These are phyloP conservation scores for Lithophane semibrunnea DNA, from an alignment of 2,888 invertebrate genomes.

Conservation along the genomic window DNA sequence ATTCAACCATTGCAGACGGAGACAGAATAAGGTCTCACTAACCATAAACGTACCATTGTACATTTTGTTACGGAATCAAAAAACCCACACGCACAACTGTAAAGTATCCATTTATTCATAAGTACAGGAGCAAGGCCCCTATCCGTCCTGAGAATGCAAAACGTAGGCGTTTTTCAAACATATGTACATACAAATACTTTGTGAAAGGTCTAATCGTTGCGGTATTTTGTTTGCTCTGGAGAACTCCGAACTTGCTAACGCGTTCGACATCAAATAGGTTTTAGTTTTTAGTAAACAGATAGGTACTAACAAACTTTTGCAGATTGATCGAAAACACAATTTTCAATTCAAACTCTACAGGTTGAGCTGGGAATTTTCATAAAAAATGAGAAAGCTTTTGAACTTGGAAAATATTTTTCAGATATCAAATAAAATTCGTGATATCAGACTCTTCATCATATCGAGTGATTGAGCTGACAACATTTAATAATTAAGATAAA, in stretches of 20 bases:
- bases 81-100: conserved; percentile 54
- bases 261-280: conserved; percentile 41
- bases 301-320: conserved; percentile 33
- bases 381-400: conserved; percentile 32
- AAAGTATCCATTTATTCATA: conserved; percentile 62
- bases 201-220: conserved; percentile 49
- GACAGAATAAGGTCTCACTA: conserved; percentile 26
- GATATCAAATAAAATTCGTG: conserved; percentile 16
- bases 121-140: conserved; percentile 48
- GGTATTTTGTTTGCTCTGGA: conserved; percentile 40
- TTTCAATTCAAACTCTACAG: conserved; percentile 24
- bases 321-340: conserved; percentile 40
- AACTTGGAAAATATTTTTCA: conserved; percentile 27
- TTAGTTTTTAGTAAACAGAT: conserved; percentile 37
- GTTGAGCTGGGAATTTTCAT: conserved; percentile 19
- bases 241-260: conserved; percentile 35
- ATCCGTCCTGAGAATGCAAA: conserved; percentile 57
- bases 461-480: conserved; percentile 35
- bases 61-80: conserved; percentile 36
- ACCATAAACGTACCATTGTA: conserved; percentile 48
- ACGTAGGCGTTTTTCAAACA: conserved; percentile 61
- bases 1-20: conserved; percentile 9
- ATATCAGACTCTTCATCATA: conserved; percentile 17
- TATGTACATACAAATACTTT: conserved; percentile 54
- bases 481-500: conserved; percentile 36